Evolutionary conservation across 2,888 invertebrate genomes (phyloP).

Genomic region (Neoitamus cyanurus): DNA sequence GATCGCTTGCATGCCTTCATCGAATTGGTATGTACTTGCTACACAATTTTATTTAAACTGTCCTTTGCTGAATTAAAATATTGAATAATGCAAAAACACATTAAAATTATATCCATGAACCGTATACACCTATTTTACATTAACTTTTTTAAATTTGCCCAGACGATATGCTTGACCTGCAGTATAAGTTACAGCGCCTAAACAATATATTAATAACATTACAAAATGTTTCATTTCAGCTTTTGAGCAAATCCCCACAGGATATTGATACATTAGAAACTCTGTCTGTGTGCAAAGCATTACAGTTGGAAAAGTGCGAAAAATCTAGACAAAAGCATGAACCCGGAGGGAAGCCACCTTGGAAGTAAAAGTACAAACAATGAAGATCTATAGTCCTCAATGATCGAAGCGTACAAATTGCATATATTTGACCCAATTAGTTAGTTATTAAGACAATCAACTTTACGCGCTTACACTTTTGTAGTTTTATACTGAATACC

Average conservation of each 20-base stretch:
- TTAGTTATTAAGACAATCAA: not conserved
- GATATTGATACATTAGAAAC: constrained; percentile 63
- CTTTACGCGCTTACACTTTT: not conserved
- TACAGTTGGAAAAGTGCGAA: not conserved
- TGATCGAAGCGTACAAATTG: not conserved
- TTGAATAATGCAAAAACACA: constrained; percentile 8
- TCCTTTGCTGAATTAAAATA: not conserved
- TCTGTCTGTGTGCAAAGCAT: constrained; percentile 56
- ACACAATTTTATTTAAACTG: constrained; percentile 10
- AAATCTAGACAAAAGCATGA: not conserved
- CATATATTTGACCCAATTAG: not conserved
- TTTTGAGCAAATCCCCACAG: constrained; percentile 69
- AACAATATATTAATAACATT: no score
- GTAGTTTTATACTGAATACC: not conserved
- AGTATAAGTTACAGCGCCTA: no score
- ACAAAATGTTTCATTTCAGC: constrained; percentile 59
- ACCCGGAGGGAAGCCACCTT: constrained; percentile 8
- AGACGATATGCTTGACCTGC: no score
- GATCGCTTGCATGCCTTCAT: constrained; percentile 64
- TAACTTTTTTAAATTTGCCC: no score
- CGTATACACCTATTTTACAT: no score
- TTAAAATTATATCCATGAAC: no score
- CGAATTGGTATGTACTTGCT: constrained; percentile 58
- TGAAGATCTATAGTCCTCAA: not conserved
- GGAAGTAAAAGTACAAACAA: constrained; percentile 10